Evolutionary conservation across 2,888 invertebrate species (phyloP), one percentile per base, ranked within the genome.

Genomic region (Eristalis pertinax): DNA sequence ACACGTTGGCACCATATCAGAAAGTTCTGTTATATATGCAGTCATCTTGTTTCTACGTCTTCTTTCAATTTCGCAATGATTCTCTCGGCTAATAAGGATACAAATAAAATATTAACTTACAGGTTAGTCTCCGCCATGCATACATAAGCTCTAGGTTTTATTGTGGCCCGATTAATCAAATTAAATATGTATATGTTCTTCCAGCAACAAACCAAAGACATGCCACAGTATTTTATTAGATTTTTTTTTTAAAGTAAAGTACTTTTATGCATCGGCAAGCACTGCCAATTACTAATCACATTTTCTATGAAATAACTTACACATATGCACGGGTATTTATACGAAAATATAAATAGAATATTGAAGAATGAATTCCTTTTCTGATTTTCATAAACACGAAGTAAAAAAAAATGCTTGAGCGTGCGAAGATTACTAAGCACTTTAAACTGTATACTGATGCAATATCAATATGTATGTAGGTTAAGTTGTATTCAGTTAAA

Each of bases 21-120:
- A 99, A 91, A 99, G 95, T 94, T 99, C 99, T 92, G 99, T 99
- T 93, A 99, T 99, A 94, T 99, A 99, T 90, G 99, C 98, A 91
- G 99, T 99, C 99, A 99, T 99, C 96, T 99, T 99, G 95, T 99
- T 99, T 90, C 99, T 96, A 90, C 99, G 95, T 90, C 99, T 96
- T 90, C 99, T 95, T 94, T 99, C 99, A 93, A 99, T 99, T 94
- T 99, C 99, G 94, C 99, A 99, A 94, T 99, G 99, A 93, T 99
- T 99, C 95, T 99, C 99, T 93, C 99, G 97, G 94, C 97, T 96
- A 94, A 93, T 94, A 94, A 91, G 50, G 91, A 62, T 64, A 68
- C 70, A 35, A 69, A 35, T 41, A 76, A 11, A 67, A 60, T n/a
- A 38, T 60, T 64, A 32, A n/a, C n/a, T 64, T n/a, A 43, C 43